Percentiles rank a stretch among this genome's conserved stretches.
Conservation (phyloP, 2,797 vertebrate species). For the Bradypodion pumilum region DNA sequence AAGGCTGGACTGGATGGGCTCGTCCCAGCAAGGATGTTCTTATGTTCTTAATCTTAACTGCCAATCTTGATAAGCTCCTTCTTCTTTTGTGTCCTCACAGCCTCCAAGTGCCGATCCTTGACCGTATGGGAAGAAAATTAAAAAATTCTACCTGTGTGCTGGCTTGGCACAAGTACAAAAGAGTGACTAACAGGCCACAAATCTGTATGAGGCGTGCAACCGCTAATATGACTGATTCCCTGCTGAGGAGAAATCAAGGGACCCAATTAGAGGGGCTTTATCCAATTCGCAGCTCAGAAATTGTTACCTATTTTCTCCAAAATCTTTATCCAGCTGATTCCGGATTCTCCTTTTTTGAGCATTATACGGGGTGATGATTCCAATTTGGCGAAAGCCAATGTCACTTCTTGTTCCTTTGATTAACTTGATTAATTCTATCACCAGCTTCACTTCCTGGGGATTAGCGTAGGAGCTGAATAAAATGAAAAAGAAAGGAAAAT, state of each 20-base stretch:
- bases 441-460: conserved; percentile 81
- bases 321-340: conserved; percentile 70
- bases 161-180: no score
- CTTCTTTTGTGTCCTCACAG: background rate
- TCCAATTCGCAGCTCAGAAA: fast-evolving
- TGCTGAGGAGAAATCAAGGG: background rate
- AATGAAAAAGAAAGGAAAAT: conserved; percentile 15
- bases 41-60: no score
- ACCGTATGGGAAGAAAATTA: background rate
- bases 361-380: conserved; percentile 87
- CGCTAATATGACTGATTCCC: background rate
- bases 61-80: background rate
- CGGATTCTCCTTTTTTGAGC: conserved; percentile 83
- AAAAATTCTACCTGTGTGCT: background rate
- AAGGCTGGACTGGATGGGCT: no score
- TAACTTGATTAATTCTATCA: conserved; percentile 79
- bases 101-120: background rate
- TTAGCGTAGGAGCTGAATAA: conserved; percentile 81
- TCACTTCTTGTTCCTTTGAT: conserved; percentile 77
- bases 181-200: background rate
- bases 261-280: background rate
- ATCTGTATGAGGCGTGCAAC: background rate
- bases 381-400: conserved; percentile 71
- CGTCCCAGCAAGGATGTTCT: no score
- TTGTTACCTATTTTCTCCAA: conserved; percentile 71